Base-by-base conservation (phyloP, 2,797 vertebrate species). In the Enteromius unitaeniatus region DNA sequence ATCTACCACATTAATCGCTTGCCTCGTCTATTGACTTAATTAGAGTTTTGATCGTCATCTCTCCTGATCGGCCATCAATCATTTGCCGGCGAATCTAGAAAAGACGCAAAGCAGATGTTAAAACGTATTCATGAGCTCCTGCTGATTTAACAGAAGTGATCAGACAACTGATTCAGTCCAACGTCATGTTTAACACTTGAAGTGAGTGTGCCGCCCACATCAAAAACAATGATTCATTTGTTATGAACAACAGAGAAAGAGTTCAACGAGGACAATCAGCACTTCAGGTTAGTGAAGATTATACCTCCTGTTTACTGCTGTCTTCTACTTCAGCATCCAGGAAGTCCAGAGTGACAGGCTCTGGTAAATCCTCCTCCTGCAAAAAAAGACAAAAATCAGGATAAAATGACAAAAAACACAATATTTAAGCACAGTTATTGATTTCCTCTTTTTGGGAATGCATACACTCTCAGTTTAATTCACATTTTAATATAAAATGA, bases 241-340 rank as follows among this genome's bases (percentile, higher is more conserved):
- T 65, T 42, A 70, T 70, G 65, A 80, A 34, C n/a, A 60, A 13
- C 75, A 45, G 14, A 45, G 53, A 60, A 58, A 40, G 34, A 53
- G 62, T 79, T 79, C 28, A 45, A 28, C 0, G n/a, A 62, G 75
- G 75, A 77, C 34, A 45, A 13, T 58, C 3, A 15, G 21, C 3
- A 14, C 21, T 13, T 11, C 6, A 19, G n/a, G 6, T 17, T 15
- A 65, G 34, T 47, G 9, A 47, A 65, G 15, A 42, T 3, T 23
- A 91, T 91, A 99, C 98, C 95, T 97, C 96, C 84, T 99, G 97
- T 91, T 99, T 99, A 88, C 96, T 97, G 85, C 93, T 94, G 17
- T 99, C 97, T 84, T 99, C 97, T 87, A 99, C 94, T 91, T 99
- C 98, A 21, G 98, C 98, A 8, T 99, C 98, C 86, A 99, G 91